Base-by-base conservation (phyloP, 1,140 invertebrate genomes). In the Neelides sp. region DNA sequence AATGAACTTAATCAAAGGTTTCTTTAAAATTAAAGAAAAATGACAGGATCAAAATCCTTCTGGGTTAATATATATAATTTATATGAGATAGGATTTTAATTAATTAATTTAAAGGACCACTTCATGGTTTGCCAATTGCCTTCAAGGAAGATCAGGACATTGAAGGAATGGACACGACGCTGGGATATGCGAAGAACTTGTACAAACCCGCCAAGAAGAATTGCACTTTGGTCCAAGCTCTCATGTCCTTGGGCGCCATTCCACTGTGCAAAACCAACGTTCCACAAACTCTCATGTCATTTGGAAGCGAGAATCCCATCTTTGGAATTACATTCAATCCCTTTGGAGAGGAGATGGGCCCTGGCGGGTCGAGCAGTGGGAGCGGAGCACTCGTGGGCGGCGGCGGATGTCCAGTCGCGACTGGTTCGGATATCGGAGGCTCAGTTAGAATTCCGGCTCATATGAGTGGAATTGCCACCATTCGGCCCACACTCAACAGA, bases 251-350 rank as follows among this genome's bases (percentile, higher is more conserved):
- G 20, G 49, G 68, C 4, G 68, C 65, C 3, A 52, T 71, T 12
- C 67, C 68, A 3, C 69, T 71, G 53, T 61, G 59, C 19, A 57
- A 65, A 39, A 70, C 68, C 15, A 71, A 71, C 47, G 57, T 68
- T 3, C 68, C 69, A 8, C 69, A 49, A 20, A 44, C 50, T 3
- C 30, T 52, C 2, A 15, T 44, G 12, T 52, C 50, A 13, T 22
- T 23, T 8, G 45, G 34, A 5, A 26, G 44, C 4, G 51, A 47
- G 12, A 53, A 53, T 41, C 51, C 51, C 13, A 24, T 53, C 2
- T 53, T 53, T 41, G 51, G 45, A 5, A 2, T 23, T 10, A 47
- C 51, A 7, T 40, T 15, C 17, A 53, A 53, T 41, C 20, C 34
- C n/a, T 34, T 47, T 2, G 26, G 41, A 8, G 40, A 28, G 28